A percentile compares a stretch with the other conserved stretches of the same genome.
These are phyloP conservation scores for Amazona vittata DNA, from an alignment of 2,113 vertebrate species.

Conservation along the genomic window DNA sequence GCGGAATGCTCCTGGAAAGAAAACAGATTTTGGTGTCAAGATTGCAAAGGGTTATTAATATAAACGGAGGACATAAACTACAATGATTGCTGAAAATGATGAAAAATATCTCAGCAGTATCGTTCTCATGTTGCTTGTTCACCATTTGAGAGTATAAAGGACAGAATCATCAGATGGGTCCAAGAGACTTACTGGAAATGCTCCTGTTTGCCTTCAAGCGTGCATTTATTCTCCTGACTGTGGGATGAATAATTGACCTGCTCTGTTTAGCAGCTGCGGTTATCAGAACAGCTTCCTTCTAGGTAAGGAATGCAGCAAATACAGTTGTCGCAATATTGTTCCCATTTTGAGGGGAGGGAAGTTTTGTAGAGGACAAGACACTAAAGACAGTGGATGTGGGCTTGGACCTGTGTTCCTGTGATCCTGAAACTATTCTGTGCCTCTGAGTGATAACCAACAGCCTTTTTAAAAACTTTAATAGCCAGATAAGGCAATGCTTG, in stretches of 20 bases:
- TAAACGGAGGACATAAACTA: background rate
- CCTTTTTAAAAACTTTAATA: background rate
- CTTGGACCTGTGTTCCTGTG: background rate
- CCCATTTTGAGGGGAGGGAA: background rate
- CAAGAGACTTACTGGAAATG: background rate
- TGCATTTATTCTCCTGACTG: background rate
- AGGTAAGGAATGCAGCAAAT: background rate
- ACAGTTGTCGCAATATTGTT: background rate
- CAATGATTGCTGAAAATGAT: background rate
- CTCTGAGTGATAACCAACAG: background rate
- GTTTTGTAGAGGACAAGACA: background rate
- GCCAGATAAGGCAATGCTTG: background rate
- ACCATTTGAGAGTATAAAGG: background rate
- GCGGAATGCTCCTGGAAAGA: background rate
- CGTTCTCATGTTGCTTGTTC: background rate
- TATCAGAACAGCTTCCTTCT: background rate
- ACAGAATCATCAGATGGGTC: background rate
- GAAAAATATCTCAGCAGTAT: background rate
- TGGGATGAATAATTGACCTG: background rate
- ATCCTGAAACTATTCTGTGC: background rate
- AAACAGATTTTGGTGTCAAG: background rate
- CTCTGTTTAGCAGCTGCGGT: background rate
- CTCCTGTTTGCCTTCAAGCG: background rate
- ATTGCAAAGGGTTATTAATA: background rate
- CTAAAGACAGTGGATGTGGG: background rate